Base-by-base conservation (phyloP, 2,797 vertebrate genomes). In the Chlorospingus semifuscus region DNA sequence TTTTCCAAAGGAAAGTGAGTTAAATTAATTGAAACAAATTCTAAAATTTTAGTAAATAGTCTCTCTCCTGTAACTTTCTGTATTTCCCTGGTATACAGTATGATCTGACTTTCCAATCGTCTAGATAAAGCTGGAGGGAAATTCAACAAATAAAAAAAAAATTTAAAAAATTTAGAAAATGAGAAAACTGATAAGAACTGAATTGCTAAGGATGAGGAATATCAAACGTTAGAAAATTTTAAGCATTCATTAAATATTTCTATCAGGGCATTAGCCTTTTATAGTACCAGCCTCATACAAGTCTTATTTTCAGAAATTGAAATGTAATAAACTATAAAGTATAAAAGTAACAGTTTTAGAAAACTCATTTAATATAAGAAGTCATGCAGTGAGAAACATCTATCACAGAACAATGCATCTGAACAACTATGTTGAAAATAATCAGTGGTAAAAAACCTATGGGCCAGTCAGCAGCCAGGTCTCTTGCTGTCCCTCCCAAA, bases 221-320 rank as follows among this genome's bases (percentile, higher is more conserved):
- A 92, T 59, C 65, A 91, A 86, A 83, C 72, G 23, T 53, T 81
- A 87, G 53, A 75, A 74, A 89, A 78, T 76, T 47, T 72, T 72
- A 94, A 76, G 59, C 76, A 86, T 83, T 91, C 76, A 75, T 91
- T 89, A 92, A 95, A 90, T 87, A 95, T 93, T 94, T 93, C 78
- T 92, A 76, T 41, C 59, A 79, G 39, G 29, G 59, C 61, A 91
- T 91, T 94, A 92, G 69, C 41, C 65, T 83, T 91, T 91, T 91
- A 94, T 52, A 88, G 82, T 65, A 63, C 37, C 87, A 87, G 46
- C 41, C 87, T 81, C 57, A 86, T 46, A 66, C 20, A 82, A 32
- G 44, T 60, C 63, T 76, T 59, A 82, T 27, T 90, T 92, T 91
- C 87, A 76, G 72, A 88, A 94, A 86, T 15, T 70, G 44, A 65